A percentile compares a stretch with the other conserved stretches of the same genome.
These are phyloP conservation scores for Emydoidea blandingii DNA, from an alignment of 2,797 vertebrate genomes.

Conservation along the genomic window DNA sequence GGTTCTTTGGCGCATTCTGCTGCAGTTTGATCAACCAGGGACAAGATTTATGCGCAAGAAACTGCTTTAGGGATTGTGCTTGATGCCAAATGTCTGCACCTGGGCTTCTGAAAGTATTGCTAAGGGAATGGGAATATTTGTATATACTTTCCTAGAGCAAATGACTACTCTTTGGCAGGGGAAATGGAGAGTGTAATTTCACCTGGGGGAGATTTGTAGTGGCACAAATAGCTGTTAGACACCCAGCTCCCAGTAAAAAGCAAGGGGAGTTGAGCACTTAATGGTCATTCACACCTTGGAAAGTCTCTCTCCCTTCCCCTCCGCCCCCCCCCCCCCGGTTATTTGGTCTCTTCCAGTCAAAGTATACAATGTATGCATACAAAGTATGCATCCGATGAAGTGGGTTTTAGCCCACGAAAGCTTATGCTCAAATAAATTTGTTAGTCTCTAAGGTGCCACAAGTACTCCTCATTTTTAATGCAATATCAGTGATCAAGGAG, in stretches of 20 bases:
- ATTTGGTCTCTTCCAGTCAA: conserved; percentile 12
- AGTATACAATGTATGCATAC: not conserved
- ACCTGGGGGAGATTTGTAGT: conserved; percentile 28
- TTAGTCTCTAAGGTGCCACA: no score
- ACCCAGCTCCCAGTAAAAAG: not conserved
- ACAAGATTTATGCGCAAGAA: conserved; percentile 66
- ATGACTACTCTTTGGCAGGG: conserved; percentile 64
- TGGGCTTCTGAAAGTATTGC: conserved; percentile 63
- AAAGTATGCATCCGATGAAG: no score
- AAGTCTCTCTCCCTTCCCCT: not conserved
- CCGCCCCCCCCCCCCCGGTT: not conserved
- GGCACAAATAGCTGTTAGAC: not conserved
- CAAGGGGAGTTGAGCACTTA: not conserved
- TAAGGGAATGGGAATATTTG: conserved; percentile 55
- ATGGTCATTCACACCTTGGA: not conserved
- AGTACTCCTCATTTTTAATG: no score
- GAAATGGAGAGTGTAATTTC: conserved; percentile 1
- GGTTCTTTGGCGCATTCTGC: conserved; percentile 39
- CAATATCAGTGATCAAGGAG: conserved; percentile 36
- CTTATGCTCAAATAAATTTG: no score
- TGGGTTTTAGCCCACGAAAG: no score
- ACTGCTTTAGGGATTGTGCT: conserved; percentile 64
- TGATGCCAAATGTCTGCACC: conserved; percentile 71
- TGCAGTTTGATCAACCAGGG: conserved; percentile 60
- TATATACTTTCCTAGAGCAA: conserved; percentile 42